These are phyloP conservation scores for Sesamia nonagrioides DNA, from an alignment of 1,140 invertebrate species.

Conservation along the genomic window DNA sequence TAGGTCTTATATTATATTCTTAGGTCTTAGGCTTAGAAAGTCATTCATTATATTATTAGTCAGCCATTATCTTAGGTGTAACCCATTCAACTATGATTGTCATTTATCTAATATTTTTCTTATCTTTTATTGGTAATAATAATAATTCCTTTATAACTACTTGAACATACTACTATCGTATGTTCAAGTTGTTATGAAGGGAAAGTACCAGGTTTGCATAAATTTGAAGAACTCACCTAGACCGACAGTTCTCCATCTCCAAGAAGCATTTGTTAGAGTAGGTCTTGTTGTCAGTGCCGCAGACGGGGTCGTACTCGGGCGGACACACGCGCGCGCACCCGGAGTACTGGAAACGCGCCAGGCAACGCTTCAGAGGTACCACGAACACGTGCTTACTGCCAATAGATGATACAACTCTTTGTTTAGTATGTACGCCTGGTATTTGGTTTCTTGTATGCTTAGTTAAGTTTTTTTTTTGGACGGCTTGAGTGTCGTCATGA, in stretches of 20 bases:
- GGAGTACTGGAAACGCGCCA: constrained; percentile 93
- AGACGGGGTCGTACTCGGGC: constrained; percentile 95
- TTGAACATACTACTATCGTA: too few species aligned
- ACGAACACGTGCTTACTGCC: constrained; percentile 95
- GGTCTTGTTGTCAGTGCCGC: constrained; percentile 95
- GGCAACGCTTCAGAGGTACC: constrained; percentile 94
- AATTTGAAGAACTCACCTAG: constrained; percentile 84
- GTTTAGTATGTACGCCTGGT: constrained; percentile 19
- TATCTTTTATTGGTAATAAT: too few species aligned
- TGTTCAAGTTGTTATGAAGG: too few species aligned
- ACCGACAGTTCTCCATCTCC: constrained; percentile 95
- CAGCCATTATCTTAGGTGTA: too few species aligned
- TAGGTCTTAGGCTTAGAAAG: too few species aligned
- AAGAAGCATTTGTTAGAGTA: constrained; percentile 98
- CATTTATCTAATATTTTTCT: too few species aligned
- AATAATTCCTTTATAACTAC: too few species aligned
- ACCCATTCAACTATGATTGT: too few species aligned
- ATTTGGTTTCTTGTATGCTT: background rate
- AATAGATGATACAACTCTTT: constrained; percentile 54
- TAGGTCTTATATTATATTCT: too few species aligned
- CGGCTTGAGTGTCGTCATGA: too few species aligned
- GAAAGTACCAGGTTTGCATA: constrained; percentile 32
- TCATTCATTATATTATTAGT: too few species aligned
- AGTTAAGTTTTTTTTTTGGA: background rate
- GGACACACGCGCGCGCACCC: constrained; percentile 96